Percentiles rank a stretch among this genome's conserved stretches.
These are phyloP conservation scores for Caprella mutica DNA, from an alignment of 2,888 invertebrate species.

Conservation along the genomic window DNA sequence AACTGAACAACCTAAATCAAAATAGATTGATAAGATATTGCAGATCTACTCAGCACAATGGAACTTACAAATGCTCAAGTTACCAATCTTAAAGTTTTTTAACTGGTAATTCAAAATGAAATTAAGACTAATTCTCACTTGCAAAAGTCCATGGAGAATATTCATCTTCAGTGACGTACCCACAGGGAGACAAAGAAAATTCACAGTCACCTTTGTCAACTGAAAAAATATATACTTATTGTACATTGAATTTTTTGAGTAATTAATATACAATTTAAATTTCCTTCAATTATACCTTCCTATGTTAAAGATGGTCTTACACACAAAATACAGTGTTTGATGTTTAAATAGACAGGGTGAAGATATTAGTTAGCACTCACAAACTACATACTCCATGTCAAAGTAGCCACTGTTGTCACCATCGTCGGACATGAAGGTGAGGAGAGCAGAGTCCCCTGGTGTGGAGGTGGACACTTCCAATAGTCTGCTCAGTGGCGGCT, in stretches of 20 bases:
- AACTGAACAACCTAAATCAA: too few relatives aligned
- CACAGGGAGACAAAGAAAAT: conserved; percentile 26
- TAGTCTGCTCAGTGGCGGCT: neutral
- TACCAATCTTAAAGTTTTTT: too few relatives aligned
- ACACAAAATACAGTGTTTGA: neutral
- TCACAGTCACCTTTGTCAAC: conserved; percentile 25
- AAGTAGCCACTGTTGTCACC: conserved; percentile 21
- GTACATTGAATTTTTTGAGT: too few relatives aligned
- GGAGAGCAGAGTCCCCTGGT: neutral
- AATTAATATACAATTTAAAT: too few relatives aligned
- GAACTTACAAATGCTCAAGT: too few relatives aligned
- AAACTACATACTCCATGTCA: conserved; percentile 20
- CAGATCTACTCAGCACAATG: too few relatives aligned
- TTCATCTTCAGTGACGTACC: conserved; percentile 13
- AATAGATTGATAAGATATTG: too few relatives aligned
- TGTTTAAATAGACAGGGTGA: neutral
- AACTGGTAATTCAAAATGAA: too few relatives aligned
- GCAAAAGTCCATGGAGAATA: conserved; percentile 21
- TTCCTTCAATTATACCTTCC: too few relatives aligned
- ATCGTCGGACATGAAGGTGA: conserved; percentile 5
- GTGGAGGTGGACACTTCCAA: neutral
- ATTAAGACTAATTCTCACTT: too few relatives aligned
- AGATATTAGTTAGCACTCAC: conserved; percentile 14
- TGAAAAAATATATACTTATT: neutral
- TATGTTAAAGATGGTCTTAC: too few relatives aligned